Evolutionary conservation across 2,797 vertebrate genomes (phyloP).

Genomic region (Gobio occitaniae): DNA sequence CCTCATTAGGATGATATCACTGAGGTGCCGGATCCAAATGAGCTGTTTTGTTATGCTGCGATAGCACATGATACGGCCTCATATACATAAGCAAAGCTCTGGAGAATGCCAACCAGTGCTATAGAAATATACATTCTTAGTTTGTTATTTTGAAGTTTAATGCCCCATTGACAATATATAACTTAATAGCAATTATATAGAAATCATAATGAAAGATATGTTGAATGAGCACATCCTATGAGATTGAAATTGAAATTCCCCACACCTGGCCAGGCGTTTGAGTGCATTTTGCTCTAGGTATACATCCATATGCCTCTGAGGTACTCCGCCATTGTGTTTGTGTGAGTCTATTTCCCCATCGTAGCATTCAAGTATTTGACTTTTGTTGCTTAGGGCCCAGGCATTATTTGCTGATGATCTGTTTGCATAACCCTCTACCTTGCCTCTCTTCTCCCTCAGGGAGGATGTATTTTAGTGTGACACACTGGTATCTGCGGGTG

Average conservation of each 20-base stretch:
- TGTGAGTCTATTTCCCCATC: constrained; percentile 63
- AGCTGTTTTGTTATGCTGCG: constrained; percentile 34
- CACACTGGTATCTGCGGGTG: constrained; percentile 64
- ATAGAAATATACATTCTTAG: not conserved
- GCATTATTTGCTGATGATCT: constrained; percentile 53
- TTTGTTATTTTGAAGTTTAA: not conserved
- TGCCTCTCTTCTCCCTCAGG: constrained; percentile 42
- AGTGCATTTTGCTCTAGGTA: constrained; percentile 75
- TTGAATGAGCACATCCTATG: not conserved
- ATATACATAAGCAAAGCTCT: not conserved
- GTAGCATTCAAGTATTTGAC: constrained; percentile 43
- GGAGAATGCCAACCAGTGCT: constrained; percentile 14
- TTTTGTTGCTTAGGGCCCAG: constrained; percentile 41
- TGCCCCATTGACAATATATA: not conserved
- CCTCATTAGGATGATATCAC: constrained; percentile 53
- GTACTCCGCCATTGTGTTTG: constrained; percentile 71
- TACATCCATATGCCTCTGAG: constrained; percentile 72
- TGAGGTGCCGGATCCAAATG: constrained; percentile 44
- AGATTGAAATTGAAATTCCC: constrained; percentile 45
- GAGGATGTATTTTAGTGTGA: constrained; percentile 68
- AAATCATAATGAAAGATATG: not conserved
- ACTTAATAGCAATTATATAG: not conserved
- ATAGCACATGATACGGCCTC: constrained; percentile 21
- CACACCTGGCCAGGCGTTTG: constrained; percentile 79
- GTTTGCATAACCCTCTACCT: constrained; percentile 55